Percentiles rank a stretch among this genome's conserved stretches.
These are phyloP conservation scores for Camponotus fellah DNA, from an alignment of 2,888 invertebrate genomes.

Conservation along the genomic window DNA sequence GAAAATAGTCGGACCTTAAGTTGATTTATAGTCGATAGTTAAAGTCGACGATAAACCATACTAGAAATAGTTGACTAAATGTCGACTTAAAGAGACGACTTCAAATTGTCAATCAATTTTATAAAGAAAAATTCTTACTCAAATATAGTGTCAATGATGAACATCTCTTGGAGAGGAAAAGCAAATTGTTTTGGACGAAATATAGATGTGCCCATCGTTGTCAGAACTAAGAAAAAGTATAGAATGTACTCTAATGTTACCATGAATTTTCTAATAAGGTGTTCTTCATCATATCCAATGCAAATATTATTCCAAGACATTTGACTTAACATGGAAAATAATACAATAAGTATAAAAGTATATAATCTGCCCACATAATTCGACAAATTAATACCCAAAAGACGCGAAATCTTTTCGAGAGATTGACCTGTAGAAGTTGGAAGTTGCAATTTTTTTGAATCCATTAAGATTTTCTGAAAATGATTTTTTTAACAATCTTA, in stretches of 20 bases:
- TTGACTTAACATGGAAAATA: neutral
- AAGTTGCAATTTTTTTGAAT: neutral
- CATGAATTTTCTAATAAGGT: neutral
- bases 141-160: slow-evolving; percentile 23
- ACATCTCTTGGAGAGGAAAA: slow-evolving; percentile 24
- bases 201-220: slow-evolving; percentile 2
- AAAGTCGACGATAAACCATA: too few species aligned
- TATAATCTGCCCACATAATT: slow-evolving; percentile 34
- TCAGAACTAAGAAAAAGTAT: neutral
- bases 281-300: neutral
- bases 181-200: slow-evolving; percentile 20
- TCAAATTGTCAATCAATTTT: too few species aligned
- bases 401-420: slow-evolving; percentile 9
- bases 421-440: slow-evolving; percentile 16
- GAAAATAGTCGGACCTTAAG: too few species aligned
- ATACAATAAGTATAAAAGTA: neutral
- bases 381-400: slow-evolving; percentile 25
- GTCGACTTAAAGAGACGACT: too few species aligned
- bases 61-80: too few species aligned
- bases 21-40: too few species aligned
- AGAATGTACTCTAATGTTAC: neutral
- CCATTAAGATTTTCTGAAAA: slow-evolving; percentile 8
- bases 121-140: slow-evolving; percentile 36
- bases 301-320: neutral
- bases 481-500: neutral